Percentiles rank a stretch among this genome's conserved stretches.
phyloP scores from a whole-genome alignment of 2,888 invertebrate species.

The Polydesmus complanatus region DNA sequence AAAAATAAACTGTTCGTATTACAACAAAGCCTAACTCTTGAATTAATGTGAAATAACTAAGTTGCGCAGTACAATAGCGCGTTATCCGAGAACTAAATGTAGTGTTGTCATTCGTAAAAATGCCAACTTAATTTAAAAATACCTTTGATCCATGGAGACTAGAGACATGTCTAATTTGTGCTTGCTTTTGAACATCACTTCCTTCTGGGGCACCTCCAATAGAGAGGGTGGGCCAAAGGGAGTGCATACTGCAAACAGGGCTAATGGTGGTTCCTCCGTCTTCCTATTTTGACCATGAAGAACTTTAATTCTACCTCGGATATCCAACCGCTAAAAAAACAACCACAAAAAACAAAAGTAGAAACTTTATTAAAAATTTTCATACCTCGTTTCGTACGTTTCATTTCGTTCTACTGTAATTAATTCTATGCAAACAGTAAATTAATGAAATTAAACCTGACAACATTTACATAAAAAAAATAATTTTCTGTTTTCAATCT shows the following conservation, averaged over 20 bases:
- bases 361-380: neutral
- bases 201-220: constrained; percentile 92
- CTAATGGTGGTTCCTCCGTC: constrained; percentile 83
- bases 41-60: no score
- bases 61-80: no score
- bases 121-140: no score
- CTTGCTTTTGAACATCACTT: constrained; percentile 99
- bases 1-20: neutral
- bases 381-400: neutral
- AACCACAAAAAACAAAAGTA: no score
- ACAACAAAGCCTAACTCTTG: no score
- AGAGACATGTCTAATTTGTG: constrained; percentile 93
- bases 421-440: neutral
- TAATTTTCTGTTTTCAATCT: no score
- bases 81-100: no score
- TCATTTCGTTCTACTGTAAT: neutral
- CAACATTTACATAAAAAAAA: no score
- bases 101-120: neutral
- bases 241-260: constrained; percentile 92
- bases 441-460: neutral
- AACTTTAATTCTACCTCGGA: constrained; percentile 88
- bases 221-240: constrained; percentile 97
- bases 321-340: constrained; percentile 74
- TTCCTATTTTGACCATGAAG: constrained; percentile 93
- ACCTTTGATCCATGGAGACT: constrained; percentile 95